Percentiles rank a stretch among this genome's conserved stretches.
phyloP scores from a whole-genome alignment of 2,113 vertebrate genomes.

The Microcebus lehilahytsara region DNA sequence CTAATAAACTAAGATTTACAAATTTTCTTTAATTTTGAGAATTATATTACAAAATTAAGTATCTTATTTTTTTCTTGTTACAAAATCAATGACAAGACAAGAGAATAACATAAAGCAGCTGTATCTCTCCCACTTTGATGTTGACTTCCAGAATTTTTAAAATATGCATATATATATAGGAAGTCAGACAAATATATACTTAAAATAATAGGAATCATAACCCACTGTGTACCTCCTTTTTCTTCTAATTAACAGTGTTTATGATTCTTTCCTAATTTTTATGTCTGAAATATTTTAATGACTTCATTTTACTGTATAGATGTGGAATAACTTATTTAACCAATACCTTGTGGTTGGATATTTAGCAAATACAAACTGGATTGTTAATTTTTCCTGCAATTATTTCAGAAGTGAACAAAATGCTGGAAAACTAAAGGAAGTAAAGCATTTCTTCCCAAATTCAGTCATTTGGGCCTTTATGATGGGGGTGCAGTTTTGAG shows the following conservation, averaged over 20 bases:
- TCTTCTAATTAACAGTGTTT: background rate
- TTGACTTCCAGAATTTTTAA: too few relatives aligned
- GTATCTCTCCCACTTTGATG: background rate
- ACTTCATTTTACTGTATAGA: background rate
- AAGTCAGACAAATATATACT: background rate
- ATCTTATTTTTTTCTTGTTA: background rate
- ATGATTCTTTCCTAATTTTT: background rate
- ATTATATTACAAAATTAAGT: background rate
- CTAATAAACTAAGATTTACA: background rate
- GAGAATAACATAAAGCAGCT: background rate
- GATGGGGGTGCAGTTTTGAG: background rate
- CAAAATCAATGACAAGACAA: background rate
- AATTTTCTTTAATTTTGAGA: background rate
- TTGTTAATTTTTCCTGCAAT: background rate
- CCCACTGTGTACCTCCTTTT: background rate
- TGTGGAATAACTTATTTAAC: background rate
- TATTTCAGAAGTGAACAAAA: background rate
- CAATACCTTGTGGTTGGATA: background rate
- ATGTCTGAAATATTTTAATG: slow-evolving; percentile 5
- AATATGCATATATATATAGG: background rate
- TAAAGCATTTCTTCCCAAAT: background rate
- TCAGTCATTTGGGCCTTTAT: background rate
- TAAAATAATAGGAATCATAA: background rate
- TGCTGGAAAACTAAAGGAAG: background rate
- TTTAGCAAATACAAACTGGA: background rate